These are phyloP conservation scores for Eucidaris tribuloides DNA, from an alignment of 35 echinoderm and acorn worm genomes.

Conservation along the genomic window DNA sequence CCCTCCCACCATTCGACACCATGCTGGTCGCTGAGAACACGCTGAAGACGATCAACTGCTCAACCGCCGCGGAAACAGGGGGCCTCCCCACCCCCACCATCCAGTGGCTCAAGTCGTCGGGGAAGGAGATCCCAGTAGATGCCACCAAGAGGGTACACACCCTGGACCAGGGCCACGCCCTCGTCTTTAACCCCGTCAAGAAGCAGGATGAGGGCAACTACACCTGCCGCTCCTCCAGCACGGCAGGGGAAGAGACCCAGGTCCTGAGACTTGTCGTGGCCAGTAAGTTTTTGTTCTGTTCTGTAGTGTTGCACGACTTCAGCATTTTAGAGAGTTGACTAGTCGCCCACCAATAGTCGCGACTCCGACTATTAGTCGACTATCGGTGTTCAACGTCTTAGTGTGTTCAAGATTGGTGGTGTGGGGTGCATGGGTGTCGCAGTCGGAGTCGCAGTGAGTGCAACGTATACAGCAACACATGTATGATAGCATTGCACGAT, in stretches of 20 bases:
- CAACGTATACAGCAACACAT: no score
- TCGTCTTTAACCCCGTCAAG: conserved; percentile 48
- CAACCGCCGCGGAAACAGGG: not conserved
- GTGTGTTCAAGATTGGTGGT: no score
- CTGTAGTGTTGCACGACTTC: no score
- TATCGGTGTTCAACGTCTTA: no score
- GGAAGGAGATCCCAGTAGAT: conserved; percentile 16
- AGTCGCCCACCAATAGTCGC: no score
- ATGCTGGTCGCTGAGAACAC: conserved; percentile 23
- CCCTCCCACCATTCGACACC: conserved; percentile 42
- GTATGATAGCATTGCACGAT: no score
- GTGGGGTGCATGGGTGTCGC: no score
- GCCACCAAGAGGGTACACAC: conserved; percentile 32
- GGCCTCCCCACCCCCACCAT: conserved; percentile 62
- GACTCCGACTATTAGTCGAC: no score
- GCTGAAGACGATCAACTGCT: conserved; percentile 39
- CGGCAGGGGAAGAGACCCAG: conserved; percentile 43
- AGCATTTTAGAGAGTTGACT: no score
- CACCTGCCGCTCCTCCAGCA: conserved; percentile 55
- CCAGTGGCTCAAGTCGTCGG: conserved; percentile 39
- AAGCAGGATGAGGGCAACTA: conserved; percentile 60
- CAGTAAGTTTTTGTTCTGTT: conserved; percentile 74
- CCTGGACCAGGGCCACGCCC: not conserved
- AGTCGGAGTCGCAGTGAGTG: no score
- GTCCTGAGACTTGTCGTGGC: conserved; percentile 49